Base-by-base conservation (phyloP, 92 coral and sea anemone species). In the Actinernus sp. region DNA sequence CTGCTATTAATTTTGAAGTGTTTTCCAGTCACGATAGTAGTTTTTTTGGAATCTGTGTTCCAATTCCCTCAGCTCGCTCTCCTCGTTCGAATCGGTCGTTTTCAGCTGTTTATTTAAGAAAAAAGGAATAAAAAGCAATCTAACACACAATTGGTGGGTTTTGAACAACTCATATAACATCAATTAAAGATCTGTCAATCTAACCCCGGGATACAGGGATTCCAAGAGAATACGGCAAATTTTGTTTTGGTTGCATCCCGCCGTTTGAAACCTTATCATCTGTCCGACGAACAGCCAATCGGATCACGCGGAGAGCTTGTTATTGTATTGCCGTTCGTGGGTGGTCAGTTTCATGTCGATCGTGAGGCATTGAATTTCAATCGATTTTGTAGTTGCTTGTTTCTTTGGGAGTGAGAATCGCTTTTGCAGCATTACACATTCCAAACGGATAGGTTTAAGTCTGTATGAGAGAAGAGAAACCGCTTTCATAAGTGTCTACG, bases 291-390 rank as follows among this genome's bases (percentile, higher is more conserved):
- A 40, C 28, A 53, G 52, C 84, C 90, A 76, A 84, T 76, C 78
- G 75, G 17, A 61, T 49, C 16, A 62, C 79, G 61, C 26, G 53
- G 5, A 45, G 19, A 5, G 52, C 11, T 29, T 46, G 68, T 76
- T 76, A 74, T 68, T 76, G 79, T 57, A 32, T 65, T 81, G 74
- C 37, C 77, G 67, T 51, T 84, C 85, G 90, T 84, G 90, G 90
- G 90, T 84, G 90, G 90, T 84, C 90, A 84, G 85, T 83, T 84
- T 75, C 90, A 63, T 76, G 89, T 74, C 89, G 75, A 29, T 73
- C n/a, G n/a, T n/a, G n/a, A 64, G 62, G 84, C 74, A 77, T 83
- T 75, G 78, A 61, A 75, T 83, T 84, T 66, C 90, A 84, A 63
- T 62, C 84, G 69, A 65, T 10, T 57, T 63, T 63, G 53, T 48